Evolutionary conservation across 2,888 invertebrate genomes (phyloP).

Genomic region (Metacarcinus magister): DNA sequence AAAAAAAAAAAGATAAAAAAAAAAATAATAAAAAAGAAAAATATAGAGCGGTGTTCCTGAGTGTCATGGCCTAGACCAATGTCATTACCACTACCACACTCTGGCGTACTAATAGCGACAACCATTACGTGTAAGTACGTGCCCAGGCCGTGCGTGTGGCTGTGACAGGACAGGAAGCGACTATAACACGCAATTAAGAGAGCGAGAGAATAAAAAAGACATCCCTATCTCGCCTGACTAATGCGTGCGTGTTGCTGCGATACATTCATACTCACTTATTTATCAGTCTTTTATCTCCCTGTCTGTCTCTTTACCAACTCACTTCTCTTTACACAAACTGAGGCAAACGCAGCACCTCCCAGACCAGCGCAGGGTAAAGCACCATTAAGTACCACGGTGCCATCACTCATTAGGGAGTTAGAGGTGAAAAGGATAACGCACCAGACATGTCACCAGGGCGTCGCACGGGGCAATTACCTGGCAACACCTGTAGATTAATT

Average conservation of each 20-base stretch:
- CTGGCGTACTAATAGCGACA: not conserved
- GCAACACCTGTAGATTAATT: constrained; percentile 30
- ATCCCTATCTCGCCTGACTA: not conserved
- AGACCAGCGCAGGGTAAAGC: not conserved
- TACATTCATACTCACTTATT: not conserved
- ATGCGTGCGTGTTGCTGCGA: not conserved
- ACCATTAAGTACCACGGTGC: not conserved
- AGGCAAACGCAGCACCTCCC: not conserved
- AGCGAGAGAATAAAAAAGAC: not conserved
- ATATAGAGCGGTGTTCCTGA: not conserved
- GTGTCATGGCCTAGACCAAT: not conserved
- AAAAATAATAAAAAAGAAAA: no score
- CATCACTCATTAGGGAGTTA: not conserved
- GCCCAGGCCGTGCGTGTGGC: constrained; percentile 16
- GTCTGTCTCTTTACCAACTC: not conserved
- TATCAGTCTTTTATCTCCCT: not conserved
- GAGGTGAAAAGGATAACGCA: not conserved
- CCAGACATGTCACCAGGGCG: not conserved
- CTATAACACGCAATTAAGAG: not conserved
- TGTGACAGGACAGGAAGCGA: not conserved
- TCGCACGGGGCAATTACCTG: constrained; percentile 43
- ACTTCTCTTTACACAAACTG: not conserved
- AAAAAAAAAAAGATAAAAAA: not conserved
- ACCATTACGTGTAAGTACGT: not conserved
- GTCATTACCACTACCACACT: not conserved